Conservation (phyloP, 1,140 invertebrate species). For the Adelges cooleyi region DNA sequence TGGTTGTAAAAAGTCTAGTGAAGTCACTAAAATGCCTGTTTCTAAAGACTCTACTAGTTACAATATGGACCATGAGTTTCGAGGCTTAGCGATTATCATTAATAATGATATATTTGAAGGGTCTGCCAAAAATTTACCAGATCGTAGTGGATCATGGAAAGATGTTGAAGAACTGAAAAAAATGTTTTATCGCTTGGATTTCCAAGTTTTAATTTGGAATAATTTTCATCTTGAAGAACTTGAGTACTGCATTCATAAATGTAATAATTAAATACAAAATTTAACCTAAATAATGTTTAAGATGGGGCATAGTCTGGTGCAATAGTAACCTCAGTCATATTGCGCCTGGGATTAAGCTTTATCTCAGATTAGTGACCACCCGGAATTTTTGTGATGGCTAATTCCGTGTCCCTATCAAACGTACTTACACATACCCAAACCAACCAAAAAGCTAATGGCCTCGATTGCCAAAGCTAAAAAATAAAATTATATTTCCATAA, state of each 20-base stretch:
- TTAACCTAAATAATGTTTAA: too few relatives aligned
- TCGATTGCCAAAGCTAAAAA: too few relatives aligned
- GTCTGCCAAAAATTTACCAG: slow-evolving; percentile 33
- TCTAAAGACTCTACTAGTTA: slow-evolving; percentile 59
- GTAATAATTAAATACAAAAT: background rate
- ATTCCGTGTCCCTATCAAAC: too few relatives aligned
- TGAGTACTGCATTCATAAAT: background rate
- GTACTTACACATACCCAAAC: too few relatives aligned
- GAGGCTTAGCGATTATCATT: slow-evolving; percentile 77
- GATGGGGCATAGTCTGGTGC: too few relatives aligned
- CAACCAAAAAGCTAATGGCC: too few relatives aligned
- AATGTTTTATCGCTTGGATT: slow-evolving; percentile 55
- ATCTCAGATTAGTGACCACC: too few relatives aligned
- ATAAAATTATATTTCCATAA: too few relatives aligned
- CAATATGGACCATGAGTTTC: slow-evolving; percentile 71
- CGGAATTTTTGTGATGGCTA: too few relatives aligned
- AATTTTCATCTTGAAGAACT: slow-evolving; percentile 41
- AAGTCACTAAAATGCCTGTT: slow-evolving; percentile 48
- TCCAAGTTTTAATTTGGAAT: slow-evolving; percentile 48
- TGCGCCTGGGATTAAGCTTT: too few relatives aligned
- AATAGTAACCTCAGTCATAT: too few relatives aligned
- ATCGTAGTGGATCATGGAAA: slow-evolving; percentile 39
- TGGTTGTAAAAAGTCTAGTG: background rate
- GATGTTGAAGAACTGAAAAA: slow-evolving; percentile 41
- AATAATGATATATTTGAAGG: slow-evolving; percentile 66